A percentile compares a stretch with the other conserved stretches of the same genome.
phyloP scores from a whole-genome alignment of 2,888 invertebrate species.

The Coenonympha arcania region DNA sequence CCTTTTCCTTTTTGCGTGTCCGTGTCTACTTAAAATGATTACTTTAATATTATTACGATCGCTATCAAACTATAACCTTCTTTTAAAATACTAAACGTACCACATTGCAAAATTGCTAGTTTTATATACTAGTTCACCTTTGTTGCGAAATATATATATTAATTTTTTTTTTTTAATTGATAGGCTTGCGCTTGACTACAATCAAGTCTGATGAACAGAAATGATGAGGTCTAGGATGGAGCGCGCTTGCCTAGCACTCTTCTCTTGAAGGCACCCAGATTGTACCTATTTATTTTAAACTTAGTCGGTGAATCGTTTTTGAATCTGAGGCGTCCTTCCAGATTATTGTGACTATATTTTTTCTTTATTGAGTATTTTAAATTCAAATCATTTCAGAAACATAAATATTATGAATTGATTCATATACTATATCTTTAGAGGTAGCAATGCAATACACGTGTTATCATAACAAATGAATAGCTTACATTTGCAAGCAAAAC shows the following conservation, averaged over 20 bases:
- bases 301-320: not conserved
- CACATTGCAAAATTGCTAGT: not conserved
- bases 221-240: no score
- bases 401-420: slow-evolving; percentile 31
- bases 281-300: no score
- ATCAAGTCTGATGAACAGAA: no score
- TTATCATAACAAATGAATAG: slow-evolving; percentile 38
- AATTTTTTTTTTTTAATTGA: no score
- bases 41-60: slow-evolving; percentile 23
- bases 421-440: no score
- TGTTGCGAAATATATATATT: no score
- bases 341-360: not conserved
- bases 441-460: slow-evolving; percentile 32
- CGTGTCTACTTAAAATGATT: slow-evolving; percentile 24
- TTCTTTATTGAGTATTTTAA: not conserved
- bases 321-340: not conserved
- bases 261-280: no score
- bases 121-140: no score
- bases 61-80: slow-evolving; percentile 29
- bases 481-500: slow-evolving; percentile 47
- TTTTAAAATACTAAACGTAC: slow-evolving; percentile 20
- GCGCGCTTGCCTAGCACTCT: no score
- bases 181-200: no score
- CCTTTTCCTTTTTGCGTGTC: slow-evolving; percentile 31
- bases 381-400: slow-evolving; percentile 1